Conservation (phyloP, 2,113 vertebrate species). For the Rhizomys pruinosus region DNA sequence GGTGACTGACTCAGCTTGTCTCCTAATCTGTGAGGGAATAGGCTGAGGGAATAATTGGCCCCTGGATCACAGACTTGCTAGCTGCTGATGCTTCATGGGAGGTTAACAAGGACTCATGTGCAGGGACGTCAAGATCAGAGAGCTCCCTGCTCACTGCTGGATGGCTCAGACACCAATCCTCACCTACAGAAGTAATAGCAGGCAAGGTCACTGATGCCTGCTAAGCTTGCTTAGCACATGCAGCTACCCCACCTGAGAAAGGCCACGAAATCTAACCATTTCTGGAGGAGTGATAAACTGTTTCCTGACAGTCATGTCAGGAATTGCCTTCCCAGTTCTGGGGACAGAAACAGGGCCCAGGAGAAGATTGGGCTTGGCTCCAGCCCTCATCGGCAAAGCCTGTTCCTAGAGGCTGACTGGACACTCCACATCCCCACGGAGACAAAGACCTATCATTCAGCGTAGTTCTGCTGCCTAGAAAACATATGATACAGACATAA, state of each 20-base stretch:
- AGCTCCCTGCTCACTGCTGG: slow-evolving; percentile 84
- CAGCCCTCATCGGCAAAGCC: background rate
- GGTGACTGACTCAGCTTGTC: slow-evolving; percentile 86
- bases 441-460: background rate
- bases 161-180: slow-evolving; percentile 82
- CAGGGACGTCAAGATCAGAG: slow-evolving; percentile 87
- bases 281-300: background rate
- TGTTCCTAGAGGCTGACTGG: background rate
- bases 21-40: slow-evolving; percentile 90
- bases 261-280: background rate
- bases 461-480: background rate
- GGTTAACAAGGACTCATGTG: slow-evolving; percentile 89
- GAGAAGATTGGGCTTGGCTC: no score
- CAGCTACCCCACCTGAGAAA: background rate
- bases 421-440: background rate
- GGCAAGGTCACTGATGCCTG: background rate
- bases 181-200: background rate
- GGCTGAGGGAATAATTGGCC: slow-evolving; percentile 89
- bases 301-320: background rate
- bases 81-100: slow-evolving; percentile 87
- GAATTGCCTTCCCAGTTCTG: background rate
- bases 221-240: background rate
- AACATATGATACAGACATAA: no score
- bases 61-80: slow-evolving; percentile 87
- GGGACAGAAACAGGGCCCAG: background rate